phyloP scores from a whole-genome alignment of 2,797 vertebrate genomes.

The Crypturellus tataupa region DNA sequence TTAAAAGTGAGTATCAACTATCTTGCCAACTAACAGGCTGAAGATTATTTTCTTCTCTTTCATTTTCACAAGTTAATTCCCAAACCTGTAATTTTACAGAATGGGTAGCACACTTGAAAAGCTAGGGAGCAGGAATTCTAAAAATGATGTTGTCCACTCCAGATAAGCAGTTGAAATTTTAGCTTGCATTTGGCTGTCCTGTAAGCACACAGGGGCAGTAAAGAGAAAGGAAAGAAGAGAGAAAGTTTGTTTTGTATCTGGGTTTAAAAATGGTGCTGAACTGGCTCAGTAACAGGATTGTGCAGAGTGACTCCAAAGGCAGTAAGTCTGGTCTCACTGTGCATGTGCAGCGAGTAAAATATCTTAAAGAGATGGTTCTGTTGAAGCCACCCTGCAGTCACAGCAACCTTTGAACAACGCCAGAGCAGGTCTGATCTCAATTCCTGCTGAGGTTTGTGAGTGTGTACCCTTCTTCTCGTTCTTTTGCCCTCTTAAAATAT shows the following conservation, averaged over 20 bases:
- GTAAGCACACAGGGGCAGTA: background rate
- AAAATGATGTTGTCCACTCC: background rate
- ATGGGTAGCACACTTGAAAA: background rate
- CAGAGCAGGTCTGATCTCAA: background rate
- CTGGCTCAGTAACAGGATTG: background rate
- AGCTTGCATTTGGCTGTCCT: background rate
- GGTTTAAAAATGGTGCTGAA: background rate
- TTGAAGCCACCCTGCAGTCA: background rate
- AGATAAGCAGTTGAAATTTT: background rate
- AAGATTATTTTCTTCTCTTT: background rate
- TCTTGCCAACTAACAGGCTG: background rate
- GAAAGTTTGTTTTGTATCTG: background rate
- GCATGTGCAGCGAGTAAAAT: background rate
- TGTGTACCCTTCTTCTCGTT: background rate
- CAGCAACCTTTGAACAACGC: background rate
- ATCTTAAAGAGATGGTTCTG: background rate
- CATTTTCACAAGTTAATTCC: background rate
- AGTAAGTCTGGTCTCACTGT: background rate
- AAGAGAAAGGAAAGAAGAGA: background rate
- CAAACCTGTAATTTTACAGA: background rate
- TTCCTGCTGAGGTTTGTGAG: background rate
- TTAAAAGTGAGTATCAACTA: background rate
- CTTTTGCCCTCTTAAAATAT: background rate
- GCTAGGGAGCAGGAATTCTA: background rate
- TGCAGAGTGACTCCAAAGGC: background rate